Percentiles rank a stretch among this genome's conserved stretches.
Evolutionary conservation across 1,140 invertebrate species (phyloP).

Genomic region (Drosophila kepulauana): DNA sequence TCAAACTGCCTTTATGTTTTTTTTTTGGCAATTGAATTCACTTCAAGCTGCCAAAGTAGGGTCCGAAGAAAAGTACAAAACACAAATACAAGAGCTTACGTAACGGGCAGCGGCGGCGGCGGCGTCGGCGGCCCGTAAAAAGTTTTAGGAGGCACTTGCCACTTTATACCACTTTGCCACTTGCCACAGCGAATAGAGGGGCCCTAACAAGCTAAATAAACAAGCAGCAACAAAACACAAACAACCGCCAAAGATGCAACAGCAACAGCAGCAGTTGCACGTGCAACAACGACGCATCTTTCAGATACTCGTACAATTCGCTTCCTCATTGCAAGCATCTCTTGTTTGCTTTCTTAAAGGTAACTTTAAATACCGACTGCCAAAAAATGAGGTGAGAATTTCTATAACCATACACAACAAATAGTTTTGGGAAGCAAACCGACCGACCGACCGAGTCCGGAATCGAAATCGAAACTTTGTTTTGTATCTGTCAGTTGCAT

Average conservation of each 20-base stretch:
- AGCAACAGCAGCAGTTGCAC: slow-evolving; percentile 26
- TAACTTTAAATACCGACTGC: slow-evolving; percentile 69
- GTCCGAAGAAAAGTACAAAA: slow-evolving; percentile 1
- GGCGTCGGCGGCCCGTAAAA: slow-evolving; percentile 29
- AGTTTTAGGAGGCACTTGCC: slow-evolving; percentile 38
- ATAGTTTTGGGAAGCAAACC: slow-evolving; percentile 10
- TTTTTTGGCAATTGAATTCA: slow-evolving; percentile 16
- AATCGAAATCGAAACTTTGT: slow-evolving; percentile 48
- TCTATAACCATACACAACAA: slow-evolving; percentile 33
- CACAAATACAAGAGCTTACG: slow-evolving; percentile 27
- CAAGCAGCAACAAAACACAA: slow-evolving; percentile 48
- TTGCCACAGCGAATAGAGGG: slow-evolving; percentile 25
- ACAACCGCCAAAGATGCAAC: slow-evolving; percentile 48
- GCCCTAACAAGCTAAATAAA: slow-evolving; percentile 54
- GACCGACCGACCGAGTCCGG: too few relatives aligned
- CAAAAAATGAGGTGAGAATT: slow-evolving; percentile 78
- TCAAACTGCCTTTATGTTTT: slow-evolving; percentile 24
- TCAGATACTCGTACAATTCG: slow-evolving; percentile 35
- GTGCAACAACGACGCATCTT: slow-evolving; percentile 49
- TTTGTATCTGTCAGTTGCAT: slow-evolving; percentile 68
- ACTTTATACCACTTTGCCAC: slow-evolving; percentile 41
- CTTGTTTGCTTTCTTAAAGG: slow-evolving; percentile 47
- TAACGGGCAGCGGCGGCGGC: slow-evolving; percentile 7
- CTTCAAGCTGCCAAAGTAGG: slow-evolving; percentile 33
- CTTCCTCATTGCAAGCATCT: slow-evolving; percentile 65